These are phyloP conservation scores for Tenebrosternarchus preto DNA, from an alignment of 2,113 vertebrate genomes.

Conservation along the genomic window DNA sequence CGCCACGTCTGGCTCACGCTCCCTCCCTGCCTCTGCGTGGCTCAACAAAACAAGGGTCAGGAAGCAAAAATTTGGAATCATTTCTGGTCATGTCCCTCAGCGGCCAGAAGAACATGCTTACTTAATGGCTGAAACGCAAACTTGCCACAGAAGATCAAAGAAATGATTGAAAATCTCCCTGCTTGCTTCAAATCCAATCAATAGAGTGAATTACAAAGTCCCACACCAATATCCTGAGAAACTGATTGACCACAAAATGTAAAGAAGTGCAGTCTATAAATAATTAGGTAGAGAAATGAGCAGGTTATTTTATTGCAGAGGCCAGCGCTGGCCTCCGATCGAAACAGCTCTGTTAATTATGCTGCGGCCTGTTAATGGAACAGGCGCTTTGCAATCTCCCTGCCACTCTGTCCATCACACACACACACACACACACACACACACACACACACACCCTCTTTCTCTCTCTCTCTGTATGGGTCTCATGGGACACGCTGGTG, in stretches of 20 bases:
- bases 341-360: slow-evolving; percentile 73
- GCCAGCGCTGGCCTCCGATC: slow-evolving; percentile 56
- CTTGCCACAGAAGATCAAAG: slow-evolving; percentile 66
- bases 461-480: slow-evolving; percentile 30
- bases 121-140: slow-evolving; percentile 72
- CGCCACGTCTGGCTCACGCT: background rate
- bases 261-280: slow-evolving; percentile 74
- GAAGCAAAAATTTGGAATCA: background rate
- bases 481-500: slow-evolving; percentile 53
- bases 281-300: slow-evolving; percentile 74
- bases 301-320: slow-evolving; percentile 66
- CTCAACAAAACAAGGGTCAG: slow-evolving; percentile 6
- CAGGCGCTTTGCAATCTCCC: slow-evolving; percentile 46
- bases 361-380: slow-evolving; percentile 64
- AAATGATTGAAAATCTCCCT: slow-evolving; percentile 69
- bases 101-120: slow-evolving; percentile 60
- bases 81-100: slow-evolving; percentile 36
- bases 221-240: slow-evolving; percentile 74
- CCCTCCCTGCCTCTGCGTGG: background rate
- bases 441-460: slow-evolving; percentile 40
- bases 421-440: slow-evolving; percentile 41
- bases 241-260: slow-evolving; percentile 71
- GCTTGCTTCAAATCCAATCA: slow-evolving; percentile 63
- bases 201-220: slow-evolving; percentile 71
- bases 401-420: slow-evolving; percentile 35